Percentiles rank a stretch among this genome's conserved stretches.
phyloP scores from a whole-genome alignment of 2,888 invertebrate species.

The Macrosiphum euphorbiae region DNA sequence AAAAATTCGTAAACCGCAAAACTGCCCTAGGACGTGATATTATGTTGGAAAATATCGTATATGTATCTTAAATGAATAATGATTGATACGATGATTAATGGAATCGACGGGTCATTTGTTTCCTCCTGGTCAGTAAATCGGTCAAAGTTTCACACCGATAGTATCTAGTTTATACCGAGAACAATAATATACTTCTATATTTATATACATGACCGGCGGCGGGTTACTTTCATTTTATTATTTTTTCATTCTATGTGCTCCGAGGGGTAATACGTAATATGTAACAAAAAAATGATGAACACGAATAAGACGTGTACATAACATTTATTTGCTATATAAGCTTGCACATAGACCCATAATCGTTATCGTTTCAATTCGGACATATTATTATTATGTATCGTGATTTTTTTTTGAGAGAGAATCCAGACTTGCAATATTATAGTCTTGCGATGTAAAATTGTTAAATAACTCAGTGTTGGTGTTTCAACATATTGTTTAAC shows the following conservation, averaged over 20 bases:
- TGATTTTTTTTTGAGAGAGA: neutral
- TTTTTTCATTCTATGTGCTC: neutral
- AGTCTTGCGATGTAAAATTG: neutral
- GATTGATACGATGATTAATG: conserved; percentile 43
- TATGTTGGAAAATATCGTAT: conserved; percentile 2
- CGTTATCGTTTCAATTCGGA: neutral
- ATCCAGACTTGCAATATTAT: neutral
- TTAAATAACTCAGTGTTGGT: neutral
- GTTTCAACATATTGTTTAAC: neutral
- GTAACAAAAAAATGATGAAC: conserved; percentile 29
- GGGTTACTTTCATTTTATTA: conserved; percentile 41
- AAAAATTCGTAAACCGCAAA: neutral
- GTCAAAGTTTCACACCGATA: conserved; percentile 47
- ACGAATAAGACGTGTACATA: neutral
- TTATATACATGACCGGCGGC: conserved; percentile 13
- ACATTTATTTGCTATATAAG: conserved; percentile 10
- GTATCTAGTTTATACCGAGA: conserved; percentile 42
- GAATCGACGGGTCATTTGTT: conserved; percentile 50
- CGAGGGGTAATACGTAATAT: conserved; percentile 24
- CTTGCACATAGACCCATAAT: neutral
- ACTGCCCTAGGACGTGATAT: neutral
- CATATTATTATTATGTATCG: neutral
- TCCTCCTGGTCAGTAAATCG: conserved; percentile 43
- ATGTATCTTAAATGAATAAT: conserved; percentile 33
- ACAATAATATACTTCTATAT: conserved; percentile 44